phyloP scores from a whole-genome alignment of 2,113 vertebrate genomes.

The Gymnogyps californianus region DNA sequence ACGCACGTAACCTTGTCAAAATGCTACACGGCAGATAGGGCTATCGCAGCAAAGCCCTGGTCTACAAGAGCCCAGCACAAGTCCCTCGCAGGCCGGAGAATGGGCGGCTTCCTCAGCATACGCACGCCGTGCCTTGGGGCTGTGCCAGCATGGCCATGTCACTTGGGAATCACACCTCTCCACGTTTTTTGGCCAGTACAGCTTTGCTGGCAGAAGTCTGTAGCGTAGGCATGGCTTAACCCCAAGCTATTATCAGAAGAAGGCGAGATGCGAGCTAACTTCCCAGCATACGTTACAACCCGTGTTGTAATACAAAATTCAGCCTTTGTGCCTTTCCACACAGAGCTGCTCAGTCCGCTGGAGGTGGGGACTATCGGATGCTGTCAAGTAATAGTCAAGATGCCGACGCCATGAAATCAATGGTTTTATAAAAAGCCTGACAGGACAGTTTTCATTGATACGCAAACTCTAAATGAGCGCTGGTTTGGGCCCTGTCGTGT shows the following conservation, averaged over 20 bases:
- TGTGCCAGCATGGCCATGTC: background rate
- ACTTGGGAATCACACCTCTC: background rate
- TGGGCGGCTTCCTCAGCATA: background rate
- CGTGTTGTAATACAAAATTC: background rate
- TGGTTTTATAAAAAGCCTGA: background rate
- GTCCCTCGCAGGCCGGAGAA: rapidly evolving
- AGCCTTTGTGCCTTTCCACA: background rate
- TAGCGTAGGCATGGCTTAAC: background rate
- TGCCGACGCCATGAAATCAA: background rate
- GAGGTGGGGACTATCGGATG: background rate
- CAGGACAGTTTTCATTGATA: background rate
- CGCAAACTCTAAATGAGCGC: rapidly evolving
- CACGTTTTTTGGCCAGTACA: background rate
- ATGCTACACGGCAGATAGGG: rapidly evolving
- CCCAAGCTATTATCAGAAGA: background rate
- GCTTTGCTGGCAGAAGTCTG: background rate
- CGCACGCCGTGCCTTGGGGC: rapidly evolving
- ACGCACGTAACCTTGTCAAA: background rate
- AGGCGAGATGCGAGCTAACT: rapidly evolving
- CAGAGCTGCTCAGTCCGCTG: background rate
- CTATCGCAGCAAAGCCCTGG: rapidly evolving
- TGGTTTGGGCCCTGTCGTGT: rapidly evolving
- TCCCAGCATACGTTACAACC: background rate
- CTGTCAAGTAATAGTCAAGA: background rate
- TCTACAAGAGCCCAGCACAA: background rate